These are phyloP conservation scores for Sciurus carolinensis DNA, from an alignment of 2,797 vertebrate species.

Conservation along the genomic window DNA sequence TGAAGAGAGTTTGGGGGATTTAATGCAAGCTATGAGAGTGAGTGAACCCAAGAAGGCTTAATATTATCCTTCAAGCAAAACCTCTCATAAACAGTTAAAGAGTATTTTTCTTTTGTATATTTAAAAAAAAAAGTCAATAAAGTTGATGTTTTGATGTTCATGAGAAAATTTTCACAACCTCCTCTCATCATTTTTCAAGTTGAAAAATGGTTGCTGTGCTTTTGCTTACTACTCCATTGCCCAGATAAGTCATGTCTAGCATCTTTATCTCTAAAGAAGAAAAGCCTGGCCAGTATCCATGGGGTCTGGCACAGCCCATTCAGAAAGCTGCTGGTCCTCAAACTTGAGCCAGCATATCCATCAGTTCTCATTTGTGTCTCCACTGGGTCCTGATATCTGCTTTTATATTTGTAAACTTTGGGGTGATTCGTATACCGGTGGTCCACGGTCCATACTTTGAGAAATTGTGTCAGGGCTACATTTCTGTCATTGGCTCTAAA, in stretches of 20 bases:
- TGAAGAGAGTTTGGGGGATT: constrained; percentile 8
- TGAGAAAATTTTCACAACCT: neutral
- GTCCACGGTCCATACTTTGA: neutral
- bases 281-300: neutral
- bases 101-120: neutral
- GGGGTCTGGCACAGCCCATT: neutral
- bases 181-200: neutral
- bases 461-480: neutral
- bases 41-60: constrained; percentile 10
- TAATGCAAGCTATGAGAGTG: neutral
- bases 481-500: neutral
- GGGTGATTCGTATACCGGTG: neutral
- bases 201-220: neutral
- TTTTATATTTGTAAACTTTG: constrained; percentile 9
- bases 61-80: constrained; percentile 25
- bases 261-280: neutral
- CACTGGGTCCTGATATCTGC: neutral
- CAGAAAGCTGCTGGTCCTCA: neutral
- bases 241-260: neutral
- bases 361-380: neutral
- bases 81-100: neutral
- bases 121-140: neutral
- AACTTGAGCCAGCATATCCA: neutral
- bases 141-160: constrained; percentile 2
- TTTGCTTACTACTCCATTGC: neutral